These are phyloP conservation scores for Pseudonaja textilis DNA, from an alignment of 2,113 vertebrate species.

Conservation along the genomic window DNA sequence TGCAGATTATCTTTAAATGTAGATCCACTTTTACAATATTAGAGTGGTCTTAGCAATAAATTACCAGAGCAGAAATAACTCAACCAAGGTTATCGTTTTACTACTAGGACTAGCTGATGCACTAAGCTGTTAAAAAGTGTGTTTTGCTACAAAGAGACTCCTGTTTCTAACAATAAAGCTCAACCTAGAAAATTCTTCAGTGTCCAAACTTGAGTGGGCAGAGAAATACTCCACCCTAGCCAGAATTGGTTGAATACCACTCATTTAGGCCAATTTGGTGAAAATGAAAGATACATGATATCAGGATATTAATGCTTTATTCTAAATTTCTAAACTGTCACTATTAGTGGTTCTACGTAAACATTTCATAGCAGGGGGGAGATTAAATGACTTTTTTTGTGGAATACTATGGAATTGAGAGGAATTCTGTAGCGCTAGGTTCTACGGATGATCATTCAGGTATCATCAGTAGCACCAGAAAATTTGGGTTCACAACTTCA, in stretches of 20 bases:
- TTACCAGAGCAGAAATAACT: neutral
- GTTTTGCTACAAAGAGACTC: neutral
- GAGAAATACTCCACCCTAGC: neutral
- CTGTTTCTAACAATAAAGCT: neutral
- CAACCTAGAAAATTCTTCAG: neutral
- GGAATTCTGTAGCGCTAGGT: neutral
- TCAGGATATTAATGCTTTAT: neutral
- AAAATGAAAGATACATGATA: neutral
- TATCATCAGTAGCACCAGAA: neutral
- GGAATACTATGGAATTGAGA: neutral
- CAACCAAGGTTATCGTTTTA: neutral
- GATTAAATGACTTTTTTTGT: neutral
- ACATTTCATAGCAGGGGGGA: neutral
- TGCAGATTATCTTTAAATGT: neutral
- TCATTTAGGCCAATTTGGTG: neutral
- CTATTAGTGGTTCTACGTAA: neutral
- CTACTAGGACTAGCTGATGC: neutral
- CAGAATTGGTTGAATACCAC: neutral
- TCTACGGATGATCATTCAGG: neutral
- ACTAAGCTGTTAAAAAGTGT: neutral
- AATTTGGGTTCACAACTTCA: too few relatives aligned
- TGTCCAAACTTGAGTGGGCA: neutral
- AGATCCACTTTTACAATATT: neutral
- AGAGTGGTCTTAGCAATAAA: neutral
- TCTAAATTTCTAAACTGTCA: neutral